Evolutionary conservation across 2,797 vertebrate genomes (phyloP), one percentile per base, ranked within the genome.

Genomic region (Pangasius djambal): DNA sequence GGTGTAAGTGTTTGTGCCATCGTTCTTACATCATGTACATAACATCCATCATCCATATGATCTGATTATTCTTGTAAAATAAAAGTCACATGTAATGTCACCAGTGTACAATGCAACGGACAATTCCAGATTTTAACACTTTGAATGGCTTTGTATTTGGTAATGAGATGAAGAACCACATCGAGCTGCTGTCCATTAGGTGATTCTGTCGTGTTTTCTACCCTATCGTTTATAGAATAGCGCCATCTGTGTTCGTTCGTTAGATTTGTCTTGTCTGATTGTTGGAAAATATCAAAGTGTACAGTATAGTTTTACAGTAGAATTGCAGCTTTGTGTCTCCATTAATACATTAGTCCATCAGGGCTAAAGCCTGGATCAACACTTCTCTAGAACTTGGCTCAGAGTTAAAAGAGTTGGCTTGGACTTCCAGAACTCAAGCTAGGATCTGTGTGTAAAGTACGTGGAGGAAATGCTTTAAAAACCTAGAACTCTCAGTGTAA

Each of bases 401-500:
- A 20, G 78, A 72, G 63, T 74, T 63, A 59, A 65, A 18, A 31
- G n/a, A 48, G 9, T 72, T 31, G 25, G 0, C 34, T 40, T 63
- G 57, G 37, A 63, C 13, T 48, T 83, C 37, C 22, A 7, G 28
- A 37, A 81, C 31, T 57, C 52, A 20, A 34, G 48, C 72, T 81
- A 57, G 12, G 55, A 6, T 40, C 40, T 57, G 31, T 72, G 22
- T 74, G 13, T 67, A 48, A 67, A 50, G 50, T 48, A 69, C 20
- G 16, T 63, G 25, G 37, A 74, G 65, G 44, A 34, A 59, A 44
- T 69, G 72, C 63, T 89, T 92, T 88, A 77, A 65, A 90, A 31
- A 18, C n/a, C 37, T 44, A 3, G 65, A 82, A 83, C 82, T 85
- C 72, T 89, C n/a, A 65, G 74, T 86, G 69, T 88, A 70, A 74